Conservation (phyloP, 2,113 vertebrate genomes). For the Cyrtonyx montezumae region DNA sequence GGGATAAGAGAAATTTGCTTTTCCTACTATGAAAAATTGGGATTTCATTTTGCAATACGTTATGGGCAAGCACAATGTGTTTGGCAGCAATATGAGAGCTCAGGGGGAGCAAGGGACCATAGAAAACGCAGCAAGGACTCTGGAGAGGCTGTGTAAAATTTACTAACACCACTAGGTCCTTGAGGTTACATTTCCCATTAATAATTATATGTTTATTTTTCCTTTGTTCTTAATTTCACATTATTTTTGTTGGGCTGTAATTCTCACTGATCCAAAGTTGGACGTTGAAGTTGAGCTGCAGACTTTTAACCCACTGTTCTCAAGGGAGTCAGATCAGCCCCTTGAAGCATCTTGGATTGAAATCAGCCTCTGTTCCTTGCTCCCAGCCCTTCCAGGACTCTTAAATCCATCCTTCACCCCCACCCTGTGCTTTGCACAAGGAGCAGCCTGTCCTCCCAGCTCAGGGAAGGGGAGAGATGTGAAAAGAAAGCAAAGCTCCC, state of each 20-base stretch:
- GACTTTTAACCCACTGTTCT: not conserved
- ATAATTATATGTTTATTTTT: not conserved
- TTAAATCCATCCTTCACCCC: not conserved
- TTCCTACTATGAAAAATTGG: not conserved
- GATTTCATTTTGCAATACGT: fast-evolving
- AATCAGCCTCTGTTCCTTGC: not conserved
- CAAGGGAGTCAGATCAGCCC: not conserved
- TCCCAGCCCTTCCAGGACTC: not conserved
- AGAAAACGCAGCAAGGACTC: not conserved
- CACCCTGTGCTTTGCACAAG: not conserved
- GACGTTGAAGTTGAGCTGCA: not conserved
- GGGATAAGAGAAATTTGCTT: not conserved
- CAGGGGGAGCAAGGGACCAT: not conserved
- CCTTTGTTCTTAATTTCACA: not conserved
- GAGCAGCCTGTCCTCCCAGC: not conserved
- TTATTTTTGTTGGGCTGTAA: not conserved
- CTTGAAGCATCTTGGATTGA: fast-evolving
- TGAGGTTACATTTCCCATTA: not conserved
- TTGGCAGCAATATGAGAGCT: not conserved
- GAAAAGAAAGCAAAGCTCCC: not conserved
- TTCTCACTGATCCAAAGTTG: not conserved
- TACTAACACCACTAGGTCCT: not conserved
- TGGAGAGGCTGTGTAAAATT: not conserved
- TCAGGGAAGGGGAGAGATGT: not conserved
- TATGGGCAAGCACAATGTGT: not conserved